phyloP scores from a whole-genome alignment of 2,888 invertebrate species.

The Aleiodes leptofemur region DNA sequence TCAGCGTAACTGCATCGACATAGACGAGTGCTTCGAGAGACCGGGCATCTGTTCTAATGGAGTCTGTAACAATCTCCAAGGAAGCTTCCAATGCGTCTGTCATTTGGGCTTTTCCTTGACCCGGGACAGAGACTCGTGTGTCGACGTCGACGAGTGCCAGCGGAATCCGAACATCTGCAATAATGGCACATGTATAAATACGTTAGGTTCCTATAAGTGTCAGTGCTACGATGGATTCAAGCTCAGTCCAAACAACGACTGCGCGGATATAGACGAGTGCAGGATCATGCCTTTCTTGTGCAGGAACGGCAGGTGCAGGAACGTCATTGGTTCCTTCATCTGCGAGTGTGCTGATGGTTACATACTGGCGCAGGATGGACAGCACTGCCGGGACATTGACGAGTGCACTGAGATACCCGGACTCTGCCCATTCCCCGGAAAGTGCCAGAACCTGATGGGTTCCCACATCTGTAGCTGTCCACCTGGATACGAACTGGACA shows the following conservation, averaged over 20 bases:
- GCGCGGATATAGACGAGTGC: conserved; percentile 90
- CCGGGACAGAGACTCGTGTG: conserved; percentile 80
- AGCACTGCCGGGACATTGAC: conserved; percentile 88
- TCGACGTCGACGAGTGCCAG: conserved; percentile 85
- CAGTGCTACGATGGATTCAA: conserved; percentile 87
- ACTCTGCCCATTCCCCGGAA: conserved; percentile 80
- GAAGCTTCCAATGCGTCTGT: conserved; percentile 88
- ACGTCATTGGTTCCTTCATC: conserved; percentile 86
- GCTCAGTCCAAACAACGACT: conserved; percentile 86
- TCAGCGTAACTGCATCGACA: conserved; percentile 81
- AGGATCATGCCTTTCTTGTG: conserved; percentile 90
- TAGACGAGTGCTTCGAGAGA: conserved; percentile 85
- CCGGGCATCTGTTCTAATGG: conserved; percentile 84
- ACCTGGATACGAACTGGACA: conserved; percentile 84
- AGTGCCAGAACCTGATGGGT: conserved; percentile 83
- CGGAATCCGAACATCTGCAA: conserved; percentile 85
- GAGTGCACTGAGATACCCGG: conserved; percentile 83
- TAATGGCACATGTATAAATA: conserved; percentile 86
- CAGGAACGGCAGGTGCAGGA: conserved; percentile 89
- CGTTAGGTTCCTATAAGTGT: conserved; percentile 83
- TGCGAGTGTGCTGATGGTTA: conserved; percentile 91
- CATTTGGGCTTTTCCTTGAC: conserved; percentile 84
- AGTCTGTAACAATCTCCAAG: conserved; percentile 86
- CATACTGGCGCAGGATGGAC: conserved; percentile 83
- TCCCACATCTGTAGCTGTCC: conserved; percentile 87